These are phyloP conservation scores for Saimiri boliviensis DNA, from an alignment of 2,113 vertebrate genomes.

Conservation along the genomic window DNA sequence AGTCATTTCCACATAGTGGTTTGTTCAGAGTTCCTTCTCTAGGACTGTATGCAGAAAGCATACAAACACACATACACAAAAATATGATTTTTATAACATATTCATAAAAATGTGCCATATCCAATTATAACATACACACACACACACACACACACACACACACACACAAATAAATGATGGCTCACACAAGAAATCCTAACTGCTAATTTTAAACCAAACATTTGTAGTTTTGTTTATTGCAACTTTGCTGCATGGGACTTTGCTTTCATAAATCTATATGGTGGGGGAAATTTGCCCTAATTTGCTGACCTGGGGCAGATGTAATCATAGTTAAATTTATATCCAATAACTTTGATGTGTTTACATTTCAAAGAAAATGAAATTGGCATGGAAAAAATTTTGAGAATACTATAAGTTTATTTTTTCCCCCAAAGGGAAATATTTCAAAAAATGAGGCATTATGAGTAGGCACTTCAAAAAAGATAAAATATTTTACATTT, in stretches of 20 bases:
- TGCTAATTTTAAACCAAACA: constrained; percentile 66
- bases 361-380: constrained; percentile 79
- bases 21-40: constrained; percentile 72
- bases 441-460: constrained; percentile 71
- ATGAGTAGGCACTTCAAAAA: constrained; percentile 71
- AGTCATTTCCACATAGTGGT: constrained; percentile 56
- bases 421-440: constrained; percentile 54
- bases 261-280: constrained; percentile 64
- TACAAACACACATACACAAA: constrained; percentile 5
- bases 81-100: constrained; percentile 52
- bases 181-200: constrained; percentile 64
- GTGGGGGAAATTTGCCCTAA: constrained; percentile 59
- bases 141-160: constrained; percentile 29
- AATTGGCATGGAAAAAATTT: constrained; percentile 66
- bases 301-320: constrained; percentile 61
- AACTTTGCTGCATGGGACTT: constrained; percentile 72
- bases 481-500: constrained; percentile 74
- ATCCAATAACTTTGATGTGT: constrained; percentile 64
- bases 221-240: constrained; percentile 76
- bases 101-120: constrained; percentile 35
- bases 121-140: constrained; percentile 34
- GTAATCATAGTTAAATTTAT: constrained; percentile 58
- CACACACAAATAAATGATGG: neutral
- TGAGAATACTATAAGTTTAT: constrained; percentile 69
- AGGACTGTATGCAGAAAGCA: constrained; percentile 56